These are phyloP conservation scores for Hippolais icterina DNA, from an alignment of 2,113 vertebrate genomes.

Conservation along the genomic window DNA sequence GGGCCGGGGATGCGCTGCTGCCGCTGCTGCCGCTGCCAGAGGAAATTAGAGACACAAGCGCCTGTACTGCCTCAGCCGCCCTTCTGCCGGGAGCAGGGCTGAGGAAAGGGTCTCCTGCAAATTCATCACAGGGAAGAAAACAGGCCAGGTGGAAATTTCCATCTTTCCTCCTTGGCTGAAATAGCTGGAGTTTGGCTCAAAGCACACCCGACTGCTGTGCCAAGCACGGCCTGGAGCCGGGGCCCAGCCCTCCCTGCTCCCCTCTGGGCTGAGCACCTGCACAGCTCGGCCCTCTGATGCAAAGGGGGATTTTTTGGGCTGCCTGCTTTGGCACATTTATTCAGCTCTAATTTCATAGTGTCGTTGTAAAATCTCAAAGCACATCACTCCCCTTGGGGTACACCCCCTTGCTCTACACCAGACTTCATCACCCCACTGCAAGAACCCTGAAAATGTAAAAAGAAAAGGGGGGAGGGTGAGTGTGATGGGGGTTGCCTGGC, in stretches of 20 bases:
- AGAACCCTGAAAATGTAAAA: not conserved
- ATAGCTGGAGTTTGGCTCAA: not conserved
- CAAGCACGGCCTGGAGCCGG: not conserved
- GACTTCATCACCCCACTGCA: not conserved
- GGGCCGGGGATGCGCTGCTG: not conserved
- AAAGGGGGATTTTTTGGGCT: not conserved
- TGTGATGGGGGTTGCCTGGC: not conserved
- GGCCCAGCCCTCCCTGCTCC: not conserved
- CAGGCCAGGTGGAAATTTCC: constrained; percentile 27
- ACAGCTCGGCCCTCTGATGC: not conserved
- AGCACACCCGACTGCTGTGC: not conserved
- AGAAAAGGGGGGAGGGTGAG: not conserved
- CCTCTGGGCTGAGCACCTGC: not conserved
- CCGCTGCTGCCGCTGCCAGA: not conserved
- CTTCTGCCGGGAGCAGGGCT: not conserved
- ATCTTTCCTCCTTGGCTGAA: not conserved
- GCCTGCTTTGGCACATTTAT: not conserved
- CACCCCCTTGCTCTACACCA: not conserved
- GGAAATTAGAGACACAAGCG: not conserved
- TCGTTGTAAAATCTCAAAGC: not conserved
- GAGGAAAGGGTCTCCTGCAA: not conserved
- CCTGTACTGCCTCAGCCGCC: not conserved
- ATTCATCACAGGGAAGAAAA: not conserved
- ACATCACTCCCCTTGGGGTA: not conserved
- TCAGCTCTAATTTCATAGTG: not conserved